These are phyloP conservation scores for Drosophila serrata DNA, from an alignment of 1,140 invertebrate genomes.

Conservation along the genomic window DNA sequence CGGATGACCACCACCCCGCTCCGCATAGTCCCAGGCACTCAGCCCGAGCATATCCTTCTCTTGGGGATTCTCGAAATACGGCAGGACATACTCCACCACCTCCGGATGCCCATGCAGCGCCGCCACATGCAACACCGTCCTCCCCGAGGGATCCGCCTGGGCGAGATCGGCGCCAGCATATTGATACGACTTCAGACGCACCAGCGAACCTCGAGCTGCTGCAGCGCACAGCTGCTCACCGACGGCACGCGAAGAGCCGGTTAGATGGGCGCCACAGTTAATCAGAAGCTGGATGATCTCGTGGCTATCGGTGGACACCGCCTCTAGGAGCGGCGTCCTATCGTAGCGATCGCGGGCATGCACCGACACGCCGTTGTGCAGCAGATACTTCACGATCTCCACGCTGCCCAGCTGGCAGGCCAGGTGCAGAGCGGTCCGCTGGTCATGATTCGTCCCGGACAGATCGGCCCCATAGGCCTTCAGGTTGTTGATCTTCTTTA, in stretches of 20 bases:
- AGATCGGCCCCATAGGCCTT: conserved; percentile 90
- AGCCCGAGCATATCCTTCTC: conserved; percentile 85
- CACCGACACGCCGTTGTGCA: conserved; percentile 94
- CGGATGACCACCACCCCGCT: conserved; percentile 60
- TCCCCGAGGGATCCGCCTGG: conserved; percentile 87
- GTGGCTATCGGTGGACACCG: conserved; percentile 88
- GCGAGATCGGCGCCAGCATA: conserved; percentile 89
- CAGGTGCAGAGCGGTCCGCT: conserved; percentile 93
- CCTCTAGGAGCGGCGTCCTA: conserved; percentile 88
- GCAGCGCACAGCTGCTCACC: conserved; percentile 88
- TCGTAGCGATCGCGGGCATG: conserved; percentile 88
- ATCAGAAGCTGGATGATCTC: conserved; percentile 88
- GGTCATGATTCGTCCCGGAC: conserved; percentile 91
- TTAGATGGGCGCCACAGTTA: conserved; percentile 89
- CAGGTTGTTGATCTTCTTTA: conserved; percentile 86
- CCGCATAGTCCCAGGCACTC: conserved; percentile 86
- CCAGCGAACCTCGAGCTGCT: conserved; percentile 87
- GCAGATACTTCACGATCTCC: conserved; percentile 90
- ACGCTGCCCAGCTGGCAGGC: conserved; percentile 91
- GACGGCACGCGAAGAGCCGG: conserved; percentile 85
- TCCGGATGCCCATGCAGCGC: conserved; percentile 85
- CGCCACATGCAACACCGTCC: conserved; percentile 88
- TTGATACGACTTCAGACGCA: conserved; percentile 87
- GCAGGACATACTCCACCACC: conserved; percentile 85
- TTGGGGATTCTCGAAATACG: conserved; percentile 77